Percentiles rank a stretch among this genome's conserved stretches.
Evolutionary conservation across 2,888 invertebrate genomes (phyloP).

Genomic region (Aplocera efformata): DNA sequence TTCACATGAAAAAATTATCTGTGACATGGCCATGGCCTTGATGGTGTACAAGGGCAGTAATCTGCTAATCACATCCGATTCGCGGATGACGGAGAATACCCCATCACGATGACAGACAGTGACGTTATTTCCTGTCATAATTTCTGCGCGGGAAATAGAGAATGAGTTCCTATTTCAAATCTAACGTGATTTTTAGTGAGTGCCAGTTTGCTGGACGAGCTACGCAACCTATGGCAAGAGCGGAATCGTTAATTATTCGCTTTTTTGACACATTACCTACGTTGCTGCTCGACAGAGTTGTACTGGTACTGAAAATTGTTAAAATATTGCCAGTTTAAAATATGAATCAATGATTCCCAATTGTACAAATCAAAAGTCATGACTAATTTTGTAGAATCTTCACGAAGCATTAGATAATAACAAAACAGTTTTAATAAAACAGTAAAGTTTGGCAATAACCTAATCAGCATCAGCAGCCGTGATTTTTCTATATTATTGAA

Average conservation of each 20-base stretch:
- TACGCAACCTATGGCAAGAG: too few relatives aligned
- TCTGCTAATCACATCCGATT: conserved; percentile 35
- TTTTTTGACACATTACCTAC: too few relatives aligned
- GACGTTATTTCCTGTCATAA: conserved; percentile 33
- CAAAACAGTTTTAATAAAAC: too few relatives aligned
- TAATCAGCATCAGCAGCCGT: too few relatives aligned
- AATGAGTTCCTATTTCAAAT: conserved; percentile 8
- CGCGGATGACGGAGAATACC: conserved; percentile 41
- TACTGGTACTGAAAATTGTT: too few relatives aligned
- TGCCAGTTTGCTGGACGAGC: too few relatives aligned
- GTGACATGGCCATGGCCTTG: conserved; percentile 45
- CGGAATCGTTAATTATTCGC: too few relatives aligned
- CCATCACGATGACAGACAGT: conserved; percentile 47
- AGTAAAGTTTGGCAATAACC: too few relatives aligned
- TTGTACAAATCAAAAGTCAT: neutral
- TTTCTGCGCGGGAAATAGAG: conserved; percentile 34
- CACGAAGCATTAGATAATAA: too few relatives aligned
- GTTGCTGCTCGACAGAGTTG: too few relatives aligned
- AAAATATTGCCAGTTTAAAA: conserved; percentile 2
- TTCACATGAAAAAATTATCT: conserved; percentile 31
- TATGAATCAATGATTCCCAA: conserved; percentile 3
- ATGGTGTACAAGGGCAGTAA: conserved; percentile 44
- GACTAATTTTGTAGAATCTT: neutral
- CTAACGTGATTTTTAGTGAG: too few relatives aligned
- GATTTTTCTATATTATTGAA: too few relatives aligned